Evolutionary conservation across 2,113 vertebrate genomes (phyloP).

Genomic region (Plecotus auritus): DNA sequence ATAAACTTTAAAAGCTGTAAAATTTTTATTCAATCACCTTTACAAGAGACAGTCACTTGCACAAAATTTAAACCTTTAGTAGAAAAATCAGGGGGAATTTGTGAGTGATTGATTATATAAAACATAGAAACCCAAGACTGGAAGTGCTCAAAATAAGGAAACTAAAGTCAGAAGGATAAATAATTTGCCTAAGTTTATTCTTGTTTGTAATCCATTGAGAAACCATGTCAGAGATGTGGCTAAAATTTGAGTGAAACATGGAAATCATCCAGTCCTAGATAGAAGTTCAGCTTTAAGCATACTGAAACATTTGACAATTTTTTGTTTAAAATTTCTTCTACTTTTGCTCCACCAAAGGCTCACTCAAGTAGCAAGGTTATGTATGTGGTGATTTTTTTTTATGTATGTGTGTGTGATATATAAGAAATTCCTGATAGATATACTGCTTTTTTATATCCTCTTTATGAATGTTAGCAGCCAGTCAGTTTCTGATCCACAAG

Average conservation of each 20-base stretch:
- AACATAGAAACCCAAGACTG: background rate
- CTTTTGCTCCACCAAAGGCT: background rate
- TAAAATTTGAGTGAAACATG: background rate
- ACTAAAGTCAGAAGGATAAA: background rate
- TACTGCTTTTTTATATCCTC: background rate
- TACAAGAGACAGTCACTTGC: background rate
- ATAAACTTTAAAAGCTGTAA: background rate
- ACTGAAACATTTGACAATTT: background rate
- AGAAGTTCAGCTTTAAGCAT: background rate
- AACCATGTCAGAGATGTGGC: background rate
- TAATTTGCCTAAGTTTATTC: background rate
- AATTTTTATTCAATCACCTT: background rate
- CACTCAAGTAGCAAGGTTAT: background rate
- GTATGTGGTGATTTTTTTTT: background rate
- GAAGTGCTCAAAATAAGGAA: background rate
- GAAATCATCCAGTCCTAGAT: background rate
- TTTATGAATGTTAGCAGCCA: background rate
- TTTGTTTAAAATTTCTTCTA: background rate
- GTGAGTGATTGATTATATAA: background rate
- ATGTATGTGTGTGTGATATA: background rate
- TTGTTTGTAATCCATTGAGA: background rate
- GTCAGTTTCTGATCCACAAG: background rate
- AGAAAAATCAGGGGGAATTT: background rate
- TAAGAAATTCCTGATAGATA: background rate
- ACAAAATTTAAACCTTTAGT: background rate